These are phyloP conservation scores for Heliothis virescens DNA, from an alignment of 1,140 invertebrate species.

Conservation along the genomic window DNA sequence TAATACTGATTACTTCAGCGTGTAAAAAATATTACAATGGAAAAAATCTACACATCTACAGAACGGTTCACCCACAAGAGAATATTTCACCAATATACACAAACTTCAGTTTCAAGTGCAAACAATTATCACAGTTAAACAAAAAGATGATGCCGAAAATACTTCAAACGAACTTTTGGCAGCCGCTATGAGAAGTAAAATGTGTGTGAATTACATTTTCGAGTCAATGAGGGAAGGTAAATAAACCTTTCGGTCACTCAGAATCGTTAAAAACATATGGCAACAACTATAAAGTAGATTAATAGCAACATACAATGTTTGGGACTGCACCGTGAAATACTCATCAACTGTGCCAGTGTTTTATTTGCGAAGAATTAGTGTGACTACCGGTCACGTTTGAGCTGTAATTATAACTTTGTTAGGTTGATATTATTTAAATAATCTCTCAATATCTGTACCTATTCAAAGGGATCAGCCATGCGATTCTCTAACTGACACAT, in stretches of 20 bases:
- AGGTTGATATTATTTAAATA: no score
- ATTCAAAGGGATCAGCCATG: no score
- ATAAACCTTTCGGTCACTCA: not conserved
- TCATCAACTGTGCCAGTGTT: no score
- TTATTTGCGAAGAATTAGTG: no score
- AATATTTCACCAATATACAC: not conserved
- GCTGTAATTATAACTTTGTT: no score
- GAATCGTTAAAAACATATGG: constrained; percentile 1
- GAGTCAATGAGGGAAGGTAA: constrained; percentile 1
- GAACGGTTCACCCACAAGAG: no score
- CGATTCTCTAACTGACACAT: no score
- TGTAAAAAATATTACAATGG: no score
- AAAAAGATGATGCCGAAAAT: constrained; percentile 4
- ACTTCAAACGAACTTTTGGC: constrained; percentile 13
- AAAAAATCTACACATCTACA: no score
- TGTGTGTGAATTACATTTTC: constrained; percentile 24
- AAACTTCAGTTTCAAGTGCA: constrained; percentile 7
- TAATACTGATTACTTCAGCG: no score
- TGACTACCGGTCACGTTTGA: no score
- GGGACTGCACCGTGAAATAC: not conserved
- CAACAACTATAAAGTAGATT: not conserved
- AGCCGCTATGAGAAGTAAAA: constrained; percentile 1
- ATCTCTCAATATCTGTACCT: no score
- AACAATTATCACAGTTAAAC: not conserved
- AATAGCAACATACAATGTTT: not conserved